Evolutionary conservation across 1,140 invertebrate species (phyloP).

Genomic region (Triops longicaudatus): DNA sequence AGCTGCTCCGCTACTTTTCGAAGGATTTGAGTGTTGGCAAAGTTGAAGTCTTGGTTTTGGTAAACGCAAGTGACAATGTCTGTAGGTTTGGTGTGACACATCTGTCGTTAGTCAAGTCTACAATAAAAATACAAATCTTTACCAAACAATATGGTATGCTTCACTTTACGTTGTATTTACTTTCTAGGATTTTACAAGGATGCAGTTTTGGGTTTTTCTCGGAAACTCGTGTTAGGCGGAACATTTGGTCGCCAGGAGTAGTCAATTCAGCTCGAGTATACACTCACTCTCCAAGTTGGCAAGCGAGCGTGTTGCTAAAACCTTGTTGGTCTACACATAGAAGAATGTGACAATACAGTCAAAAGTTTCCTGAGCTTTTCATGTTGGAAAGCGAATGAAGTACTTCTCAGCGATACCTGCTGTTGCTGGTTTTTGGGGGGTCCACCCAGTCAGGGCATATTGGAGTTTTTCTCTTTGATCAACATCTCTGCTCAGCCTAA

Average conservation of each 20-base stretch:
- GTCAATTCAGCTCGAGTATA: neutral
- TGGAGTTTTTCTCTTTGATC: neutral
- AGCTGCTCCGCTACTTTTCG: no score
- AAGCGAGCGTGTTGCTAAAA: neutral
- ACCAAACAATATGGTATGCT: no score
- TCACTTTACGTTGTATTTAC: no score
- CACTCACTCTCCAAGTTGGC: neutral
- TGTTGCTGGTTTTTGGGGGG: neutral
- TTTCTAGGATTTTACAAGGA: neutral
- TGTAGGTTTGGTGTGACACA: no score
- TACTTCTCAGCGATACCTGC: neutral
- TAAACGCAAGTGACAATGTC: no score
- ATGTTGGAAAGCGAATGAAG: neutral
- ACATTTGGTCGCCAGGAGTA: neutral
- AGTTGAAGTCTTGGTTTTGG: no score
- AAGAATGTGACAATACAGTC: neutral
- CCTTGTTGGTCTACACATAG: neutral
- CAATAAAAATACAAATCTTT: no score
- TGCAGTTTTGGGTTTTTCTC: no score
- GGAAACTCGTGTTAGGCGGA: neutral
- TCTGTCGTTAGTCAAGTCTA: no score
- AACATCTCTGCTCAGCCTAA: neutral
- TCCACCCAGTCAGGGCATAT: neutral
- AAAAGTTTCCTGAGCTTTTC: neutral
- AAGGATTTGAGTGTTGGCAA: no score